These are phyloP conservation scores for Ophonus ardosiacus DNA, from an alignment of 2,888 invertebrate genomes.

Conservation along the genomic window DNA sequence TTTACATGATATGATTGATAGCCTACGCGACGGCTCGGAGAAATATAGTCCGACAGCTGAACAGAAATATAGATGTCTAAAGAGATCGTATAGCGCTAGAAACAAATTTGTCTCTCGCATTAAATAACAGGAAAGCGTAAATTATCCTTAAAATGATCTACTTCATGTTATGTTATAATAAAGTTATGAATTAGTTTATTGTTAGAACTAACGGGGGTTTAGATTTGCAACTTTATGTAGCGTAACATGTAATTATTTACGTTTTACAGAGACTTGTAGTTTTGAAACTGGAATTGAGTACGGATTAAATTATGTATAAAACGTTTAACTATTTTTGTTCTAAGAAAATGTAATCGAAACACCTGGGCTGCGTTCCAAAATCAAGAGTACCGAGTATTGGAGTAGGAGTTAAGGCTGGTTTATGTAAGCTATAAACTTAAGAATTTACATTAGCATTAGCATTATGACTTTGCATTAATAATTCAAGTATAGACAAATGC, in stretches of 20 bases:
- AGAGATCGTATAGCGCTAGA: slow-evolving; percentile 32
- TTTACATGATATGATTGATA: slow-evolving; percentile 65
- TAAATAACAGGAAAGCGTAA: slow-evolving; percentile 62
- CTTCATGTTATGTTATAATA: slow-evolving; percentile 10
- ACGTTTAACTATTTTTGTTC: neutral
- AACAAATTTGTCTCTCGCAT: slow-evolving; percentile 55
- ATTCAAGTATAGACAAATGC: too few species aligned
- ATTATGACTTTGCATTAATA: too few species aligned
- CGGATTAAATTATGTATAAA: neutral
- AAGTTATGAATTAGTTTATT: slow-evolving; percentile 45
- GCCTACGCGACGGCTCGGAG: slow-evolving; percentile 46
- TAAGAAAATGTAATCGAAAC: neutral
- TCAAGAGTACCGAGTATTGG: too few species aligned
- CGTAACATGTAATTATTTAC: slow-evolving; percentile 39
- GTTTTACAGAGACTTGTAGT: slow-evolving; percentile 22
- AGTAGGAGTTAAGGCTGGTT: too few species aligned
- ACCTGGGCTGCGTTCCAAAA: too few species aligned
- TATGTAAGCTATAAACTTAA: too few species aligned
- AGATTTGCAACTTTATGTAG: slow-evolving; percentile 59
- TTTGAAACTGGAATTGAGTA: neutral
- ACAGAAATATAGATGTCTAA: slow-evolving; percentile 60
- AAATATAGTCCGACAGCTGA: slow-evolving; percentile 61
- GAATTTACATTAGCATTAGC: too few species aligned
- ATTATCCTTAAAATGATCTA: slow-evolving; percentile 51
- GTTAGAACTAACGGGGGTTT: slow-evolving; percentile 40